A percentile compares a stretch with the other conserved stretches of the same genome.
These are phyloP conservation scores for Drusus annulatus DNA, from an alignment of 1,140 invertebrate species.

Conservation along the genomic window DNA sequence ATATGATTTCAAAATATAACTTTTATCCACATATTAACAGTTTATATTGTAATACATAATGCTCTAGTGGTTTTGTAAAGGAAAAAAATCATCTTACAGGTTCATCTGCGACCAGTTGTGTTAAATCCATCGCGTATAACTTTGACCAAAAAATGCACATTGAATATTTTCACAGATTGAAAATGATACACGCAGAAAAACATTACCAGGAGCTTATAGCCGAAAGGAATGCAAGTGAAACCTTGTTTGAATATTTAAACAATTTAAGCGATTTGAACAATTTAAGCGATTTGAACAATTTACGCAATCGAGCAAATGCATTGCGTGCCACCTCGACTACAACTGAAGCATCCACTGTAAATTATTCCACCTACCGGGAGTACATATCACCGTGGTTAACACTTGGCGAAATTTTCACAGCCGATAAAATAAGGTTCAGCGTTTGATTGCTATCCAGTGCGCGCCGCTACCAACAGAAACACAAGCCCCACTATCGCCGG, in stretches of 20 bases:
- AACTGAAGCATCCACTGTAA: too few species aligned
- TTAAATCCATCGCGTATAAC: too few species aligned
- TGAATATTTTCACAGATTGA: too few species aligned
- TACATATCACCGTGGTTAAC: not conserved
- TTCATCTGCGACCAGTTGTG: too few species aligned
- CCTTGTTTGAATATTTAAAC: too few species aligned
- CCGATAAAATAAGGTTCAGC: not conserved
- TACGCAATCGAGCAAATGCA: slow-evolving; percentile 13
- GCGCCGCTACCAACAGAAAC: not conserved
- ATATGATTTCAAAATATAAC: too few species aligned
- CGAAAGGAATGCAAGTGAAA: not conserved
- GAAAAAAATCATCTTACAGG: too few species aligned
- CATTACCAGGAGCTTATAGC: not conserved
- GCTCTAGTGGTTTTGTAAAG: too few species aligned
- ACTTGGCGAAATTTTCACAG: slow-evolving; percentile 18
- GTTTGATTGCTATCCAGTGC: slow-evolving; percentile 10
- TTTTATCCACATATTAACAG: too few species aligned
- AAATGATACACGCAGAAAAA: not conserved
- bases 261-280: too few species aligned
- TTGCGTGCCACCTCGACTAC: not conserved
- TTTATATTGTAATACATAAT: too few species aligned
- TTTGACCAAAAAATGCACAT: too few species aligned
- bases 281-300: not conserved
- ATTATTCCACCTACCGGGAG: not conserved
- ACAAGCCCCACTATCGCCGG: not conserved